Percentiles rank a stretch among this genome's conserved stretches.
Conservation (phyloP, 2,888 invertebrate species). For the Zhuqinia jingwanae region DNA sequence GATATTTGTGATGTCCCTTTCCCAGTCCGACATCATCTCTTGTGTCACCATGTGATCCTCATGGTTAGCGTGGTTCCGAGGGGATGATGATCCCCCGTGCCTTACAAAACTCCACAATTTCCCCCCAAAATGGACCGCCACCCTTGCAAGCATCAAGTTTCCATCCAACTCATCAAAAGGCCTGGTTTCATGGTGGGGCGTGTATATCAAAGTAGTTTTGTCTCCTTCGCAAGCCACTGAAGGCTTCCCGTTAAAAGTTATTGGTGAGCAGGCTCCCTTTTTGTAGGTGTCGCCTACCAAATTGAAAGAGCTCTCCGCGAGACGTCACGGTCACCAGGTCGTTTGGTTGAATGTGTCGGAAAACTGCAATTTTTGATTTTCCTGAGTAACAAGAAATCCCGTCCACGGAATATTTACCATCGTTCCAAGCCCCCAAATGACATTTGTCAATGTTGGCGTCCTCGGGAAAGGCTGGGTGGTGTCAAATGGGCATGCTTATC, state of each 20-base stretch:
- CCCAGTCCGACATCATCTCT: background rate
- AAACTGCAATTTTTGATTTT: conserved; percentile 11
- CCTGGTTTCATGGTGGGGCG: background rate
- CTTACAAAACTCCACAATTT: background rate
- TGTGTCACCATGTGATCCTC: background rate
- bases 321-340: background rate
- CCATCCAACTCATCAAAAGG: conserved; percentile 46
- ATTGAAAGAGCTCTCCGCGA: background rate
- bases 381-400: conserved; percentile 8
- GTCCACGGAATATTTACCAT: conserved; percentile 26
- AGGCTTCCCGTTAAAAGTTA: conserved; percentile 5
- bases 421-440: conserved; percentile 34
- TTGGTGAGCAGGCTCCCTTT: background rate
- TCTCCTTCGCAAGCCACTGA: conserved; percentile 27
- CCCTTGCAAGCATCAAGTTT: conserved; percentile 29
- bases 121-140: background rate
- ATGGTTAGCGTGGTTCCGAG: too few relatives aligned
- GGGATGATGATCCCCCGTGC: background rate
- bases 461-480: background rate
- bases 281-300: background rate
- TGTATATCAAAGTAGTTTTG: conserved; percentile 40
- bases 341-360: background rate
- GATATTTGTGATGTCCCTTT: background rate
- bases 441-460: background rate
- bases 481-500: too few relatives aligned